These are phyloP conservation scores for Latheticus oryzae DNA, from an alignment of 2,888 invertebrate genomes.

Conservation along the genomic window DNA sequence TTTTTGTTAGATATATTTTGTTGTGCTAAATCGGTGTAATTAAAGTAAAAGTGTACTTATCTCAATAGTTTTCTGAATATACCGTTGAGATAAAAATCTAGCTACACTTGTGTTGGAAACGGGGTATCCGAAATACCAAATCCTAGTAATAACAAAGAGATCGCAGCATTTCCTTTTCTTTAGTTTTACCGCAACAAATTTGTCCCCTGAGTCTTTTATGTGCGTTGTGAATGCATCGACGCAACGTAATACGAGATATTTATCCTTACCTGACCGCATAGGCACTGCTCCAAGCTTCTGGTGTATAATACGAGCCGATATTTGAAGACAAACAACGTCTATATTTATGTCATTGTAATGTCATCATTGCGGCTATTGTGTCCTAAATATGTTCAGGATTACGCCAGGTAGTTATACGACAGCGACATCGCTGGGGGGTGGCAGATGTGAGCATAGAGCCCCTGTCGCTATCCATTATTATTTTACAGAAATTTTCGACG, in stretches of 20 bases:
- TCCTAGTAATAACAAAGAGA: conserved; percentile 24
- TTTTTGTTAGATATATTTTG: too few species aligned
- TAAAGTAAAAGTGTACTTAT: too few species aligned
- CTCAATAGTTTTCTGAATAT: too few species aligned
- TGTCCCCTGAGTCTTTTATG: conserved; percentile 59
- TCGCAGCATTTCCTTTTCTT: conserved; percentile 58
- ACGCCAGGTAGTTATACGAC: conserved; percentile 36
- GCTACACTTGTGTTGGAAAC: conserved; percentile 41
- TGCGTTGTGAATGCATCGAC: conserved; percentile 55
- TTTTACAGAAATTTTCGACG: conserved; percentile 33
- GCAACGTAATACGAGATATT: conserved; percentile 65
- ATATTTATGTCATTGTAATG: conserved; percentile 66
- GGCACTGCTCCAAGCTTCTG: conserved; percentile 59
- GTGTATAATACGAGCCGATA: conserved; percentile 58
- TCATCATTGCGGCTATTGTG: conserved; percentile 62
- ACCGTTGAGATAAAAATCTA: conserved; percentile 35
- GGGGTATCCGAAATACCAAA: conserved; percentile 36
- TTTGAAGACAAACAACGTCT: conserved; percentile 63
- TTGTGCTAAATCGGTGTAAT: too few species aligned
- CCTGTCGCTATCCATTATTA: conserved; percentile 13
- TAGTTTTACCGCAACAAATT: conserved; percentile 63
- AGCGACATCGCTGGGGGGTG: conserved; percentile 36
- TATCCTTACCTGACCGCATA: conserved; percentile 61
- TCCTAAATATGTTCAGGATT: conserved; percentile 59
- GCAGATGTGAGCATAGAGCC: conserved; percentile 31